Evolutionary conservation across 2,888 invertebrate genomes (phyloP).

Genomic region (Hydrotaea cyrtoneurina): DNA sequence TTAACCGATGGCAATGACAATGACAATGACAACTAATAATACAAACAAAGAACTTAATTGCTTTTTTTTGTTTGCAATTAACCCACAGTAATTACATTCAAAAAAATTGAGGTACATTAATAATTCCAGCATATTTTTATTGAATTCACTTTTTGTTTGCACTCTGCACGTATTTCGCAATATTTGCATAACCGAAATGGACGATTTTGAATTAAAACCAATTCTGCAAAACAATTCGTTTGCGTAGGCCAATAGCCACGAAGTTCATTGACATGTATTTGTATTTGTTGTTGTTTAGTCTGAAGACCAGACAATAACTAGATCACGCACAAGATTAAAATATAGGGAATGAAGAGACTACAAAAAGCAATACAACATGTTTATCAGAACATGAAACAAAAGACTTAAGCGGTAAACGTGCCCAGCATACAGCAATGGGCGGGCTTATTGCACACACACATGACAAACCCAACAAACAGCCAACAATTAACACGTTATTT

Average conservation of each 20-base stretch:
- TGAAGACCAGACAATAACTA: not conserved
- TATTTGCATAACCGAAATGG: too few relatives aligned
- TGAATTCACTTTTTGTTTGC: too few relatives aligned
- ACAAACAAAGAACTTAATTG: not conserved
- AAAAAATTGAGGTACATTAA: not conserved
- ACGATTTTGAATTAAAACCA: not conserved
- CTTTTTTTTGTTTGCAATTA: too few relatives aligned
- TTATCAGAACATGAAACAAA: slow-evolving; percentile 28
- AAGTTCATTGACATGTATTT: not conserved
- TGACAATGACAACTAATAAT: not conserved
- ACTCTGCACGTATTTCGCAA: too few relatives aligned
- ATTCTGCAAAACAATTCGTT: not conserved
- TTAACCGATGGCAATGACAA: not conserved
- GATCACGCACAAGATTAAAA: slow-evolving; percentile 49
- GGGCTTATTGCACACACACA: not conserved
- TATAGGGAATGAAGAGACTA: not conserved
- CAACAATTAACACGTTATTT: not conserved
- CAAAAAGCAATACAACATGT: not conserved
- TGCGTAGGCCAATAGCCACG: too few relatives aligned
- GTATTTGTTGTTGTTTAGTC: not conserved
- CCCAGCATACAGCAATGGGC: slow-evolving; percentile 39
- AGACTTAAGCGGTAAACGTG: slow-evolving; percentile 56
- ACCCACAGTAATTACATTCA: not conserved
- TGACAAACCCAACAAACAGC: not conserved
- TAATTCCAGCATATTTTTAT: too few relatives aligned